phyloP scores from a whole-genome alignment of 2,888 invertebrate genomes.

The Bombyx huttoni region DNA sequence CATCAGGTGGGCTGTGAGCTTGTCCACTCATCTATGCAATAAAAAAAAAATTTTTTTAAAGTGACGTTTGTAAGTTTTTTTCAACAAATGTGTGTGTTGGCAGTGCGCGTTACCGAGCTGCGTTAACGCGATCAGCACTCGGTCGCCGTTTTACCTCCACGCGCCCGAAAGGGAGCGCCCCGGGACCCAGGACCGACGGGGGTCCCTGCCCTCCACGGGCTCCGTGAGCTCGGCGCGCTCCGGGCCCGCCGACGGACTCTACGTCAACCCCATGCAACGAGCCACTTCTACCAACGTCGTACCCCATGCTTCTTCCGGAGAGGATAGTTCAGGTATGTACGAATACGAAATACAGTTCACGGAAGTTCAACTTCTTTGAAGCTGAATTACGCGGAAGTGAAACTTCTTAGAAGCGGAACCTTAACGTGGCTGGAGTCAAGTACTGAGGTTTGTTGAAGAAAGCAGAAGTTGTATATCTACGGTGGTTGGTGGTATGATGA shows the following conservation, averaged over 20 bases:
- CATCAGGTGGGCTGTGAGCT: too few relatives aligned
- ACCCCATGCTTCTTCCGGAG: slow-evolving; percentile 55
- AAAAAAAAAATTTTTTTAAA: too few relatives aligned
- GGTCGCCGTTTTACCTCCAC: slow-evolving; percentile 82
- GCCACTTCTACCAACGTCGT: slow-evolving; percentile 32
- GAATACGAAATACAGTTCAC: too few relatives aligned
- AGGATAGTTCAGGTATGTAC: slow-evolving; percentile 51
- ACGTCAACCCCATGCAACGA: slow-evolving; percentile 86
- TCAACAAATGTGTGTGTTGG: slow-evolving; percentile 14
- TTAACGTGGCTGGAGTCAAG: too few relatives aligned
- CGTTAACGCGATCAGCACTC: slow-evolving; percentile 55
- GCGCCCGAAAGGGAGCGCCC: slow-evolving; percentile 70
- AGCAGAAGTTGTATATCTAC: too few relatives aligned
- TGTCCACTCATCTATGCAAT: too few relatives aligned
- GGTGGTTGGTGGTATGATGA: too few relatives aligned
- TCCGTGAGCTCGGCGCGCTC: slow-evolving; percentile 54
- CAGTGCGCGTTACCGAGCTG: slow-evolving; percentile 72
- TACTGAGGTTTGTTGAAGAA: too few relatives aligned
- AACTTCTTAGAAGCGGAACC: too few relatives aligned
- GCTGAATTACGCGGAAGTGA: too few relatives aligned
- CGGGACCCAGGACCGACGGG: slow-evolving; percentile 42
- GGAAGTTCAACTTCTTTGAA: too few relatives aligned
- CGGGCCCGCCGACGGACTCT: slow-evolving; percentile 83
- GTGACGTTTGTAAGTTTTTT: neutral
- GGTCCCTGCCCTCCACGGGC: slow-evolving; percentile 47